Conservation (phyloP, 2,113 vertebrate species). For the Stegastes partitus region DNA sequence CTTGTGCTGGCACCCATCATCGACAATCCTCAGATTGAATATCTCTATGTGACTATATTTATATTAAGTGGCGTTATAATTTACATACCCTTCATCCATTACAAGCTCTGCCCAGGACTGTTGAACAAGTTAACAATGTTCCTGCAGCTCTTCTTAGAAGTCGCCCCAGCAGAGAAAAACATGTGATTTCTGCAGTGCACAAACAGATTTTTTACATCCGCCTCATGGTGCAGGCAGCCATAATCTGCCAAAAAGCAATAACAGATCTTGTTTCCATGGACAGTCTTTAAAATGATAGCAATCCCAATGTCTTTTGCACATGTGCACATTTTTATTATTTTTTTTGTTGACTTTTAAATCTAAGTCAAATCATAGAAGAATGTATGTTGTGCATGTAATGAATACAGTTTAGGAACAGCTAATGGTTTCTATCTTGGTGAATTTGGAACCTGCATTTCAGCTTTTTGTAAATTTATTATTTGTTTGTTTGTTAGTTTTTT, state of each 20-base stretch:
- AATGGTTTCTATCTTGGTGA: too few species aligned
- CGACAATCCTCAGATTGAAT: conserved; percentile 87
- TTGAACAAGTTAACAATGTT: conserved; percentile 85
- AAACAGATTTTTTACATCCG: neutral
- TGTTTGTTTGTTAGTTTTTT: too few species aligned
- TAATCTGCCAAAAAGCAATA: neutral
- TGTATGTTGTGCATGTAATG: too few species aligned
- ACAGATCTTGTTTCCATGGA: neutral
- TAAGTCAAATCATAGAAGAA: too few species aligned
- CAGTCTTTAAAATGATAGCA: neutral
- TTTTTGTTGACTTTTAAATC: too few species aligned
- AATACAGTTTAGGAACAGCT: too few species aligned
- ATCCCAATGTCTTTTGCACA: neutral
- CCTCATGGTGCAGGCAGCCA: neutral
- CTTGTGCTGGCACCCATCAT: conserved; percentile 90
- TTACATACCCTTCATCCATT: conserved; percentile 90
- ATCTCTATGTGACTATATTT: conserved; percentile 89
- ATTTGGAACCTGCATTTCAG: too few species aligned
- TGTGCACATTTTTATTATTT: too few species aligned
- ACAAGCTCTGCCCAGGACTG: conserved; percentile 82
- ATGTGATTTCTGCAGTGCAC: conserved; percentile 59
- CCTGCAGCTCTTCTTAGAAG: conserved; percentile 91
- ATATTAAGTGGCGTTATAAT: conserved; percentile 87
- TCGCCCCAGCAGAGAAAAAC: conserved; percentile 86
- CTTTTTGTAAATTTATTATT: too few species aligned